Percentiles rank a stretch among this genome's conserved stretches.
Conservation (phyloP, 2,113 vertebrate species). For the Dunckerocampus dactyliophorus region DNA sequence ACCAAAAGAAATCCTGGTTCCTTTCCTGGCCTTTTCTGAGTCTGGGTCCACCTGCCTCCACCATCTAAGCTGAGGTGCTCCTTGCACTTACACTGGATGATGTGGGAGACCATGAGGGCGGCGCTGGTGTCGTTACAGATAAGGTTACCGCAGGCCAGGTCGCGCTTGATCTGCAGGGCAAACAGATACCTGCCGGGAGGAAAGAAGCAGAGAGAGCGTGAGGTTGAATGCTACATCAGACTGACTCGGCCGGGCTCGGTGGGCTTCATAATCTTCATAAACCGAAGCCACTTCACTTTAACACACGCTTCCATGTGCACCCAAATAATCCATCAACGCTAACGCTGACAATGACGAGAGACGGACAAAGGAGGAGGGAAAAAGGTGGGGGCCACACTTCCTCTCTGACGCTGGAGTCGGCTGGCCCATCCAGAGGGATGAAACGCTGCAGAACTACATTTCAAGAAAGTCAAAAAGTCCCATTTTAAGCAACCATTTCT, state of each 20-base stretch:
- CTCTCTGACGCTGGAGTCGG: constrained; percentile 27
- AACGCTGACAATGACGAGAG: constrained; percentile 5
- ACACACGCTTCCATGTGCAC: background rate
- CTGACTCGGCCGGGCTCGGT: background rate
- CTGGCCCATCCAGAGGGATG: background rate
- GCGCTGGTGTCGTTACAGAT: constrained; percentile 90
- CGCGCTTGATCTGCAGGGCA: constrained; percentile 93
- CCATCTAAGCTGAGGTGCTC: background rate
- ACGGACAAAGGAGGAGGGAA: constrained; percentile 23
- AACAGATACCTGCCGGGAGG: constrained; percentile 88
- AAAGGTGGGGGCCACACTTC: constrained; percentile 28
- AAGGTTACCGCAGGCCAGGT: constrained; percentile 85
- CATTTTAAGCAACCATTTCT: too few relatives aligned
- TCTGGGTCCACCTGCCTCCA: background rate
- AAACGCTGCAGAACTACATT: too few relatives aligned
- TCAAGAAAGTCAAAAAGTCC: too few relatives aligned
- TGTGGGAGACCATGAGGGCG: constrained; percentile 91
- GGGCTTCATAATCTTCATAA: background rate
- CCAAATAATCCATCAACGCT: background rate
- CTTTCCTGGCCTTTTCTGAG: background rate
- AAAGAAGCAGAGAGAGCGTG: background rate
- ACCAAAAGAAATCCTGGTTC: background rate
- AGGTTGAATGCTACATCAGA: constrained; percentile 7
- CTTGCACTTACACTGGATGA: constrained; percentile 88
- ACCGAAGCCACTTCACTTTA: background rate